Percentiles rank a stretch among this genome's conserved stretches.
Evolutionary conservation across 2,888 invertebrate genomes (phyloP).

Genomic region (Leptopilina syphax): DNA sequence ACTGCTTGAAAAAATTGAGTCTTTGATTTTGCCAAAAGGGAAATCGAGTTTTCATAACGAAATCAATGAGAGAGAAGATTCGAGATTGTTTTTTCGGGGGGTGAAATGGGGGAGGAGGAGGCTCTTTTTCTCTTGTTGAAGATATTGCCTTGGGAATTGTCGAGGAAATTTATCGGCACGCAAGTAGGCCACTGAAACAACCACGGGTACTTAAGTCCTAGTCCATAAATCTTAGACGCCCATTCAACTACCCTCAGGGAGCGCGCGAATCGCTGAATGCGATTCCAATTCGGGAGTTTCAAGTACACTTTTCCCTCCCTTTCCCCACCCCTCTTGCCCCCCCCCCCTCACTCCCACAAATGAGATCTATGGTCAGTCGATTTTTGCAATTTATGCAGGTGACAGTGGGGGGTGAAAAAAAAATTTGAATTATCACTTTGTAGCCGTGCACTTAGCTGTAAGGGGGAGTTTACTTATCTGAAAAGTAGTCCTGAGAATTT

Average conservation of each 20-base stretch:
- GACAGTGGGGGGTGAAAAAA: background rate
- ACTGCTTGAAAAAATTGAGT: background rate
- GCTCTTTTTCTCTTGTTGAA: constrained; percentile 14
- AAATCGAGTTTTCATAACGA: constrained; percentile 34
- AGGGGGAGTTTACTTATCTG: background rate
- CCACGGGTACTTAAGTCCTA: constrained; percentile 39
- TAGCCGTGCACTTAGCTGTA: background rate
- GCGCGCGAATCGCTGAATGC: constrained; percentile 17
- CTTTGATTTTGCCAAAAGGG: constrained; percentile 22
- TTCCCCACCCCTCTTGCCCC: no score
- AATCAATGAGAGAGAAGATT: constrained; percentile 38
- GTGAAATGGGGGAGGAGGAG: background rate
- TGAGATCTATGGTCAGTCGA: constrained; percentile 17
- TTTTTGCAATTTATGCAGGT: constrained; percentile 20
- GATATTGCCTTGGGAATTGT: constrained; percentile 38
- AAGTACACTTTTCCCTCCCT: background rate
- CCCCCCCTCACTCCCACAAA: background rate
- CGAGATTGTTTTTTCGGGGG: constrained; percentile 26
- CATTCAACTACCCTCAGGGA: constrained; percentile 30
- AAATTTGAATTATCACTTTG: constrained; percentile 2
- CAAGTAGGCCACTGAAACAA: constrained; percentile 41
- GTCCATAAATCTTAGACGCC: constrained; percentile 32
- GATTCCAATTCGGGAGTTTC: constrained; percentile 29
- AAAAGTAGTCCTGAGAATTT: background rate
- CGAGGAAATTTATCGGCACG: constrained; percentile 38